phyloP scores from a whole-genome alignment of 1,140 invertebrate genomes.

The Pogonomyrmex barbatus region DNA sequence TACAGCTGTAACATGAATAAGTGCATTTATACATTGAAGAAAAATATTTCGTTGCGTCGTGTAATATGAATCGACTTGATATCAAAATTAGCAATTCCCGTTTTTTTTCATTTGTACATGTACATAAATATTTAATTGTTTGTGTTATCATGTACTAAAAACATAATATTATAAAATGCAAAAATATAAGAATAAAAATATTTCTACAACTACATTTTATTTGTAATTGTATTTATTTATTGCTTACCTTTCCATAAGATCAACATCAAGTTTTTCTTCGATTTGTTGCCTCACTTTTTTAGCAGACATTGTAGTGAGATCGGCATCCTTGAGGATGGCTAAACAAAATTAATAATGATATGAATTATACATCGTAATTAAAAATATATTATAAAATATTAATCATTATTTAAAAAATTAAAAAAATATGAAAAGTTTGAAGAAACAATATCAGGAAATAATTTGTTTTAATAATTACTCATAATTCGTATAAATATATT shows the following conservation, averaged over 20 bases:
- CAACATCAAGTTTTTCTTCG: conserved; percentile 92
- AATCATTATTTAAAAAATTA: conserved; percentile 32
- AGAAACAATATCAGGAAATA: background rate
- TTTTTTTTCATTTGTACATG: background rate
- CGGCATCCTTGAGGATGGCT: conserved; percentile 95
- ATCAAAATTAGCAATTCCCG: background rate
- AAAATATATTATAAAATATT: conserved; percentile 12
- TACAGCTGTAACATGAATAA: background rate
- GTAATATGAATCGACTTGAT: conserved; percentile 1
- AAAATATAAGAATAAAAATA: background rate
- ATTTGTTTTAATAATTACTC: background rate
- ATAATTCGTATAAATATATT: background rate
- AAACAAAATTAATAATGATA: conserved; percentile 80
- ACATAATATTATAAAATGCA: background rate
- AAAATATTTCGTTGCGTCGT: background rate
- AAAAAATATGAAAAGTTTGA: conserved; percentile 12
- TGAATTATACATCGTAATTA: background rate
- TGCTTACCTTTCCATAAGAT: conserved; percentile 89
- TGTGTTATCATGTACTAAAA: background rate
- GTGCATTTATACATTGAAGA: background rate
- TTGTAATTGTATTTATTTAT: background rate
- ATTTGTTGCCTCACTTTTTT: conserved; percentile 96
- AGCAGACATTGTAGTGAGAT: conserved; percentile 93
- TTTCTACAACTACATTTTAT: conserved; percentile 11
- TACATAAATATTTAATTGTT: background rate